Percentiles rank a stretch among this genome's conserved stretches.
These are phyloP conservation scores for Darevskia nairensis DNA, from an alignment of 2,797 vertebrate genomes.

Conservation along the genomic window DNA sequence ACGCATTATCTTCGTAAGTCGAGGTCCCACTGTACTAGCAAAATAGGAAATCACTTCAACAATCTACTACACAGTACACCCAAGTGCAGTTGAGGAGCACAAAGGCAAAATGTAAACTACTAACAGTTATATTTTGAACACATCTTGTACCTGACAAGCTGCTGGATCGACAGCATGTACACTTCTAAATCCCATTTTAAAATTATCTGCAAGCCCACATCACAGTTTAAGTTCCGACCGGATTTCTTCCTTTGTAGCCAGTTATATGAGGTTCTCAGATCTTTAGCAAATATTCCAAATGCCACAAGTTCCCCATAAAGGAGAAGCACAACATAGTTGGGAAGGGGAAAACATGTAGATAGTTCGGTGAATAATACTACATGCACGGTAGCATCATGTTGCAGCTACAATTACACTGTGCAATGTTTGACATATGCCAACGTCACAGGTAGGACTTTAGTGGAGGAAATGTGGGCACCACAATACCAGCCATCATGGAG, in stretches of 20 bases:
- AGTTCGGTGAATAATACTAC: neutral
- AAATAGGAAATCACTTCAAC: neutral
- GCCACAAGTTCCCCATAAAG: neutral
- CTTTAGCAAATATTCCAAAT: too few relatives aligned
- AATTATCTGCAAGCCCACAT: too few relatives aligned
- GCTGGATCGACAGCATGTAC: accelerated
- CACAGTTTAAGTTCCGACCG: neutral
- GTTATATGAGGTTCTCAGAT: too few relatives aligned
- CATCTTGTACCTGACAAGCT: neutral
- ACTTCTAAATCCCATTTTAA: too few relatives aligned
- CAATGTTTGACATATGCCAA: too few relatives aligned
- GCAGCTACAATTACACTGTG: neutral
- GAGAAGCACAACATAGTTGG: neutral
- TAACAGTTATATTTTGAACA: neutral
- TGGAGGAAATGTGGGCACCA: too few relatives aligned
- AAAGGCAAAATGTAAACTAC: neutral
- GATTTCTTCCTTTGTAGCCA: too few relatives aligned
- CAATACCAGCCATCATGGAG: too few relatives aligned
- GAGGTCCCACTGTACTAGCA: too few relatives aligned
- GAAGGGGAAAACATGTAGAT: neutral
- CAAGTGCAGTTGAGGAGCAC: neutral
- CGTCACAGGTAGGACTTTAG: too few relatives aligned
- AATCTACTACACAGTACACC: neutral
- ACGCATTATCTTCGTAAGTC: too few relatives aligned
- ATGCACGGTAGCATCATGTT: neutral